Evolutionary conservation across 2,797 vertebrate species (phyloP), one percentile per base, ranked within the genome.

Genomic region (Macropus fuliginosus): DNA sequence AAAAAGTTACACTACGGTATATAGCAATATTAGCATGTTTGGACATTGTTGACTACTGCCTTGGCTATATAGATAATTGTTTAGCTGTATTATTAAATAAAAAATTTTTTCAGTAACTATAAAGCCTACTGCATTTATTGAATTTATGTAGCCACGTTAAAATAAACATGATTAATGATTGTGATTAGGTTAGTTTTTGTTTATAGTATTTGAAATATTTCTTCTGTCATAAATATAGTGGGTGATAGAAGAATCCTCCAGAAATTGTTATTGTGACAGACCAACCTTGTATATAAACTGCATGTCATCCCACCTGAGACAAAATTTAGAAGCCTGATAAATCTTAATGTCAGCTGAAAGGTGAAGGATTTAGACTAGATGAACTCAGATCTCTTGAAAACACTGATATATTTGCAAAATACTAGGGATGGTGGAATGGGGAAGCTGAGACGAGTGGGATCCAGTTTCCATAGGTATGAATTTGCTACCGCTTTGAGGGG

Each of bases 11-110:
- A 11, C 40, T 87, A 87, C 40, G 50, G 21, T 87, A 87, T 87
- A 87, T 87, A 87, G 74, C 74, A 87, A 87, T 87, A 87, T 87
- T 87, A 87, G 74, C 74, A 87, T 87, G 74, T 87, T 87, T 87
- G 74, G 74, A 87, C 74, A 28, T 87, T 87, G 74, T 87, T 87
- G 74, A 87, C 40, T 87, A 87, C 74, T 87, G 74, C 74, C 74
- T 87, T 87, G 74, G 40, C 74, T 87, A 50, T 46, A 81, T 27
- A 87, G 74, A 87, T 87, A 87, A 87, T 28, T 87, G 74, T 87
- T 87, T 87, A 87, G 74, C 74, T 87, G 74, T 87, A 87, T 87
- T 87, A 87, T 87, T 50, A 87, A 87, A 87, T 87, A 87, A 87
- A 87, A 87, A 87, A 1, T 81, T 81, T 62, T 87, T 87, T 87